Base-by-base conservation (phyloP, 2,113 vertebrate species). In the Rhegmatorhina hoffmannsi region DNA sequence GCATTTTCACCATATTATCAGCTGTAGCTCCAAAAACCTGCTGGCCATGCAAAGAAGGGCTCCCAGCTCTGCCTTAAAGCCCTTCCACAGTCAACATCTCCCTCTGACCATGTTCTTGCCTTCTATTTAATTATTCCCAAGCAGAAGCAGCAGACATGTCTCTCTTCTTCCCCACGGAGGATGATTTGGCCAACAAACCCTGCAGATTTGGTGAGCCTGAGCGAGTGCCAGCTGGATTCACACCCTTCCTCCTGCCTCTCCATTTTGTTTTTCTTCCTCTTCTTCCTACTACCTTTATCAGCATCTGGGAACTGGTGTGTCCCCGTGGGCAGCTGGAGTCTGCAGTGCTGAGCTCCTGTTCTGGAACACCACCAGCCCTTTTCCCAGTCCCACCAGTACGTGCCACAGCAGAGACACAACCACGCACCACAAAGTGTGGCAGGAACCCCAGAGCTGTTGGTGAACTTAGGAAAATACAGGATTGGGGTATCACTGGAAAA, bases 361-460 rank as follows among this genome's bases (percentile, higher is more conserved):
- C 33, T 3, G 0, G 50, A 77, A 44, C 52, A 49, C 28, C 60
- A 17, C 18, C 33, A 38, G 33, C 33, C 25, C 52, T 17, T 63
- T 81, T 9, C 20, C 64, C 50, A 67, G 76, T 47, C 29, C 62
- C 60, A 62, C 28, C 24, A 6, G 46, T 52, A 59, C n/a, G 36
- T 44, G 53, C 53, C 44, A 28, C 40, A 66, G 40, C 78, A 59
- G 60, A 63, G 60, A 33, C 25, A 11, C 26, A 66, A 16, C 9
- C 24, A 15, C 1, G 1, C 0, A 2, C 43, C 21, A 2, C 38
- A 62, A 43, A 44, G 46, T 0, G 0, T 1, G 21, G 24, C 4
- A 17, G 25, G 38, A 91, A 26, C 7, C 1, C 18, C 47, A 56
- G 80, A 77, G 40, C 53, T 77, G 36, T 15, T 20, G 31, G 31